Conservation (phyloP, 2,113 vertebrate species). For the Thinocorus orbignyianus region DNA sequence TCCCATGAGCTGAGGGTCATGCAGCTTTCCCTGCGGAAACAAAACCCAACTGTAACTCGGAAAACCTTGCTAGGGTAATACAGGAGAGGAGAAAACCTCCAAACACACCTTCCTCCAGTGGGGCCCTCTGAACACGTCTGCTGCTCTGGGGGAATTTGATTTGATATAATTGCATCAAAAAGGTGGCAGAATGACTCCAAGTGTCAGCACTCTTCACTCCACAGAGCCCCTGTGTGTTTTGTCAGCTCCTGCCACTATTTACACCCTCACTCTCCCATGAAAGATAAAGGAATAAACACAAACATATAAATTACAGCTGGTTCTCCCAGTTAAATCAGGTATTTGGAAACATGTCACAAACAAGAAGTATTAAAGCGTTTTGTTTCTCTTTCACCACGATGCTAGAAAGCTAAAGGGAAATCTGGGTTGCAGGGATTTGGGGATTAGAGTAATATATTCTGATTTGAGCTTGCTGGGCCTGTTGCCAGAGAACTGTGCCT, state of each 20-base stretch:
- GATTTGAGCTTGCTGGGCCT: background rate
- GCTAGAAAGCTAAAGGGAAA: background rate
- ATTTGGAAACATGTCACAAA: background rate
- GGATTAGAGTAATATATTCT: background rate
- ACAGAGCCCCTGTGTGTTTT: background rate
- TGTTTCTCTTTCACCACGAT: background rate
- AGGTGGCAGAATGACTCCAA: background rate
- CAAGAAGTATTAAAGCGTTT: background rate
- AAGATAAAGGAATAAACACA: background rate
- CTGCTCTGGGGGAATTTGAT: background rate
- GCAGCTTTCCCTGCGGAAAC: slow-evolving; percentile 84
- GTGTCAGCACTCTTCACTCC: background rate
- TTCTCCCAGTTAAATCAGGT: background rate
- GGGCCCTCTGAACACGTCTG: fast-evolving
- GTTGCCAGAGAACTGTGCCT: background rate
- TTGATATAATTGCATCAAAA: background rate
- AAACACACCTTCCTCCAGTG: background rate
- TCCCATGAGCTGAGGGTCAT: slow-evolving; percentile 88
- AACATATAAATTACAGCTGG: no score
- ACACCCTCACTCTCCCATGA: background rate
- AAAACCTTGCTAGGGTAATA: background rate
- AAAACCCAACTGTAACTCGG: background rate
- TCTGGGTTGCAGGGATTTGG: background rate
- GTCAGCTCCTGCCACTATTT: background rate
- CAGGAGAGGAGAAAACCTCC: background rate